These are phyloP conservation scores for Luscinia luscinia DNA, from an alignment of 2,797 vertebrate genomes.

Conservation along the genomic window DNA sequence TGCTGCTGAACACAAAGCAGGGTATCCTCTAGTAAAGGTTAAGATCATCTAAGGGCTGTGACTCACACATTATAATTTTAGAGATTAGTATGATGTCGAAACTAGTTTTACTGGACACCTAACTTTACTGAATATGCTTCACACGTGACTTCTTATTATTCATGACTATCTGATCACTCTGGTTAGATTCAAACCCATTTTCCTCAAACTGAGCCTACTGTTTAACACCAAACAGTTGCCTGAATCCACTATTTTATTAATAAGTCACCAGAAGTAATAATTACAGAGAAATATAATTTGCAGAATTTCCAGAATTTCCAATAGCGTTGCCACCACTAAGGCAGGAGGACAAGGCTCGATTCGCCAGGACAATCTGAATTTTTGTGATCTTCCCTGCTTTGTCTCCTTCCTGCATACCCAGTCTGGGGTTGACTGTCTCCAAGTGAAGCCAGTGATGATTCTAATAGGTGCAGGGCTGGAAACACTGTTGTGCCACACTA, in stretches of 20 bases:
- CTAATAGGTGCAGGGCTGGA: not conserved
- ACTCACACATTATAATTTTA: slow-evolving; percentile 68
- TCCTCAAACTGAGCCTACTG: not conserved
- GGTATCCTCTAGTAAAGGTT: slow-evolving; percentile 66
- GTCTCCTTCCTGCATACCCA: not conserved
- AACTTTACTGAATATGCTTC: slow-evolving; percentile 62
- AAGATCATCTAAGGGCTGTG: slow-evolving; percentile 61
- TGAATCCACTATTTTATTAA: not conserved
- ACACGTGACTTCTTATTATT: slow-evolving; percentile 61
- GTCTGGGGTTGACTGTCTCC: not conserved
- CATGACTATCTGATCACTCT: not conserved
- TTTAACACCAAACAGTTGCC: not conserved
- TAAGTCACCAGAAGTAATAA: not conserved
- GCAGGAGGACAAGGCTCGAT: not conserved
- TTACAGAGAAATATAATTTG: not conserved
- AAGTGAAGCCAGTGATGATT: not conserved
- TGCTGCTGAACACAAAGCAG: slow-evolving; percentile 49
- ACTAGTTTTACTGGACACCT: slow-evolving; percentile 72
- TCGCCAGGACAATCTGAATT: not conserved
- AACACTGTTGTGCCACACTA: not conserved
- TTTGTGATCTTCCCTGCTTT: not conserved
- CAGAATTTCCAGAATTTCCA: not conserved
- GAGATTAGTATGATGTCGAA: slow-evolving; percentile 66
- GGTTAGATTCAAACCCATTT: slow-evolving; percentile 23
- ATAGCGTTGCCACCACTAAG: not conserved